Evolutionary conservation across 2,113 vertebrate genomes (phyloP), one percentile per base, ranked within the genome.

Genomic region (Aplodontia rufa): DNA sequence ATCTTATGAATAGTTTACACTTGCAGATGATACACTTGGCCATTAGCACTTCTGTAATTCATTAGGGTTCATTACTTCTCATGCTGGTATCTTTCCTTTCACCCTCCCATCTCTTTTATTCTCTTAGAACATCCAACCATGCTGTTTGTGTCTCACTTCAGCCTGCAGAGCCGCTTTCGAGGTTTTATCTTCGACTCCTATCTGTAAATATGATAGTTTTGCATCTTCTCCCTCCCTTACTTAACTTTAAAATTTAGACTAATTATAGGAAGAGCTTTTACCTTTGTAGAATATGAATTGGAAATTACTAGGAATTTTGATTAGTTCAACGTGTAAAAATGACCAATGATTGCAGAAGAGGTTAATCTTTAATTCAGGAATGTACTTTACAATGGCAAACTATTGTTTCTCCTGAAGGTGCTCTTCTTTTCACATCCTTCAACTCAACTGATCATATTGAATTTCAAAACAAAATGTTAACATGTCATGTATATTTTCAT

Each of bases 11-110:
- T 69, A 40, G 32, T 28, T 93, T 49, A 49, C 9, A 30, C 10
- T 87, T 62, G 66, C 51, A 87, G 84, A 87, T 79, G 37, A 93
- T 82, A 86, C 45, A 72, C 13, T 81, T 82, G 89, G 69, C 55
- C 58, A 74, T 86, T 37, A 92, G 75, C 8, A 6, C 3, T 74
- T 90, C 6, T 24, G 3, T 90, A 62, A 75, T 80, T 96, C 74
- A 47, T 40, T 42, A 64, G 32, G 42, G 89, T 40, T 60, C 30
- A 58, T 55, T 69, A 16, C 64, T 84, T 84, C 37, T 75, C 8
- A 0, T 16, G 24, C 28, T 83, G 12, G 49, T 35, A 4, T 37
- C 0, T 49, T 30, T 51, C 69, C 37, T 40, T 26, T 9, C 42
- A 28, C 35, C 24, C 24, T 81, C 16, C 40, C 11, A 1, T 62